Evolutionary conservation across 2,888 invertebrate species (phyloP), one percentile per base, ranked within the genome.

Genomic region (Eubasilissa splendida): DNA sequence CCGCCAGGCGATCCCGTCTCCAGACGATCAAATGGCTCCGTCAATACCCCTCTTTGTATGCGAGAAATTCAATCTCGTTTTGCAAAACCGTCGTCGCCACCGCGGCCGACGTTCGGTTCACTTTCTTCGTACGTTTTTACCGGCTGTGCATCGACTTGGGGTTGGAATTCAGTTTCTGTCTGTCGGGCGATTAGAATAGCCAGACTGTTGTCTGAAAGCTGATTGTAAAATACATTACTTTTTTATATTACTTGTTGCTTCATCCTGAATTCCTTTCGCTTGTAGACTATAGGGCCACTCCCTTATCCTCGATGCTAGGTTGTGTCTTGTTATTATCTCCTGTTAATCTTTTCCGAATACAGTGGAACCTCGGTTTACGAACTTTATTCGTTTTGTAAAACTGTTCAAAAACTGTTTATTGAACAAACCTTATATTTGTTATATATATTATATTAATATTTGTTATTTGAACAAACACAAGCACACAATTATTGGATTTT

Each of bases 171-270:
- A 42, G 42, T 42, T 42, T 42, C 42, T 5, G 42, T 42, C 42
- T 7, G 42, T 2, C 2, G 42, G 42, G 7, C 42, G 42, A 42
- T 42, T 12, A 33, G 63, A 63, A 63, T 63, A 63, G 33, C 12
- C 33, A 33, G 63, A 31, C 63, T 63, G 63, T 63, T 33, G 63
- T 63, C 63, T 63, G 63, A 11, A 31, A 33, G 63, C 63, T 63
- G 63, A 12, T 33, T 31, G 63, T 33, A 63, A 63, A 63, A 63
- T 33, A 12, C 33, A 12, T 63, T n/a, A 31, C 42, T 63, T 63
- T 63, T 63, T 63, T 33, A 63, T 63, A 33, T 33, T 33, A 7
- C 42, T 31, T 3, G 11, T 63, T 63, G 31, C 33, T 63, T 63
- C 12, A 3, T 10, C 2, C 42, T 63, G 33, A 12, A 33, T 63